Evolutionary conservation across 2,113 vertebrate genomes (phyloP).

Genomic region (Gnathonemus echidnorhynchus): DNA sequence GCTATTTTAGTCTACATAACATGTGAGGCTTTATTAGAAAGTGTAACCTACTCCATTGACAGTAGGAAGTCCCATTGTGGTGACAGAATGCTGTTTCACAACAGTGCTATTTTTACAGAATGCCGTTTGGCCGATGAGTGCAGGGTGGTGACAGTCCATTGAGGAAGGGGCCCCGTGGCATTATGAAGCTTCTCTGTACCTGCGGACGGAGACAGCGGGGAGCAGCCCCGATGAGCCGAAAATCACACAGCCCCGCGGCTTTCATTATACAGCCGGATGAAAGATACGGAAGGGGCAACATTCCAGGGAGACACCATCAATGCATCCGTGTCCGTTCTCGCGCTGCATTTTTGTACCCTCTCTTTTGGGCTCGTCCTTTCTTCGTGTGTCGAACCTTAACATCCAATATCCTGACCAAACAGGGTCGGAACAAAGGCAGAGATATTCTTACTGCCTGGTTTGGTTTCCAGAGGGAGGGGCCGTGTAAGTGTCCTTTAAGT

Average conservation of each 20-base stretch:
- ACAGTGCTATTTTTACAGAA: background rate
- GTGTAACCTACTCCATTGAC: background rate
- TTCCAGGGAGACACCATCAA: constrained; percentile 3
- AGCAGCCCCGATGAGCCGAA: background rate
- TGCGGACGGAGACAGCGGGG: background rate
- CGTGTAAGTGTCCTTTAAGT: constrained; percentile 32
- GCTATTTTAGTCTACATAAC: background rate
- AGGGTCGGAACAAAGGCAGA: constrained; percentile 30
- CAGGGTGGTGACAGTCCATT: background rate
- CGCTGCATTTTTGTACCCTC: constrained; percentile 39
- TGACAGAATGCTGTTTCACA: background rate
- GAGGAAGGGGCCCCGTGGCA: background rate
- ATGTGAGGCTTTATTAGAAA: background rate
- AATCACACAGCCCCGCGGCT: constrained; percentile 25
- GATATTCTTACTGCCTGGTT: constrained; percentile 29
- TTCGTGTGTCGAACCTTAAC: constrained; percentile 28
- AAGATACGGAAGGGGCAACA: constrained; percentile 31
- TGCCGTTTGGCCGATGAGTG: background rate
- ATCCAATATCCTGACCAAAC: constrained; percentile 42
- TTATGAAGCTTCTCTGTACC: background rate
- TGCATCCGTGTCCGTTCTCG: constrained; percentile 20
- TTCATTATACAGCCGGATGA: constrained; percentile 35
- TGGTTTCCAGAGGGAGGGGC: constrained; percentile 13
- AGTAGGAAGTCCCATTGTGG: background rate
- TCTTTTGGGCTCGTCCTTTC: constrained; percentile 17